Evolutionary conservation across 2,797 vertebrate genomes (phyloP).

Genomic region (Enteromius trimaculatus): DNA sequence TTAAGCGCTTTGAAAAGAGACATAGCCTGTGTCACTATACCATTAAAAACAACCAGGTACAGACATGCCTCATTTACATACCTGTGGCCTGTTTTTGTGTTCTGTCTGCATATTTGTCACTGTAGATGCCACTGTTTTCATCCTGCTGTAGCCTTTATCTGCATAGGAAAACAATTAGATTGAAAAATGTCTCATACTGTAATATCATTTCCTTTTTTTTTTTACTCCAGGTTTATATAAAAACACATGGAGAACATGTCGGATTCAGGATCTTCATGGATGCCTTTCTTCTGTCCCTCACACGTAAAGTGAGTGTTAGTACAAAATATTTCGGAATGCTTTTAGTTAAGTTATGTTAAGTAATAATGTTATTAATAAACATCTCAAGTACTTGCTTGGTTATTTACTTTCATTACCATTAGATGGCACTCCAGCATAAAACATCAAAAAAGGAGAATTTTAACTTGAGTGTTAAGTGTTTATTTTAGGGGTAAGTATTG

Average conservation of each 20-base stretch:
- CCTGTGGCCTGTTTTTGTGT: not conserved
- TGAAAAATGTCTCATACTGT: not conserved
- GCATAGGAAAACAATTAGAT: not conserved
- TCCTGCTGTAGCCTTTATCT: not conserved
- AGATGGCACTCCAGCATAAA: constrained; percentile 35
- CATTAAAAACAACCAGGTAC: constrained; percentile 93
- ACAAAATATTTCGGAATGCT: not conserved
- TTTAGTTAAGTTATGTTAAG: not conserved
- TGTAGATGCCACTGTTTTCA: not conserved
- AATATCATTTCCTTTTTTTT: not conserved
- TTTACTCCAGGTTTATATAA: constrained; percentile 86
- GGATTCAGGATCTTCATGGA: constrained; percentile 99
- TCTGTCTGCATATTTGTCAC: not conserved
- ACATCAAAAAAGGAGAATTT: not conserved
- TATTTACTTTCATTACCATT: not conserved
- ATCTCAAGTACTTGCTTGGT: not conserved
- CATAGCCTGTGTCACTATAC: constrained; percentile 98
- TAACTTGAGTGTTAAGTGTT: not conserved
- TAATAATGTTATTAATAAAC: constrained; percentile 6
- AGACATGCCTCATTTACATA: not conserved
- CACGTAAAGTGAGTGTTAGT: constrained; percentile 72
- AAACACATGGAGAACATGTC: constrained; percentile 93
- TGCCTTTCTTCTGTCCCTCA: constrained; percentile 92
- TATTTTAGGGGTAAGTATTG: not conserved
- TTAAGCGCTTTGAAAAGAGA: constrained; percentile 89